phyloP scores from a whole-genome alignment of 30 jellyfish, hydroid and myxozoan genomes.

The Catostylus mosaicus region DNA sequence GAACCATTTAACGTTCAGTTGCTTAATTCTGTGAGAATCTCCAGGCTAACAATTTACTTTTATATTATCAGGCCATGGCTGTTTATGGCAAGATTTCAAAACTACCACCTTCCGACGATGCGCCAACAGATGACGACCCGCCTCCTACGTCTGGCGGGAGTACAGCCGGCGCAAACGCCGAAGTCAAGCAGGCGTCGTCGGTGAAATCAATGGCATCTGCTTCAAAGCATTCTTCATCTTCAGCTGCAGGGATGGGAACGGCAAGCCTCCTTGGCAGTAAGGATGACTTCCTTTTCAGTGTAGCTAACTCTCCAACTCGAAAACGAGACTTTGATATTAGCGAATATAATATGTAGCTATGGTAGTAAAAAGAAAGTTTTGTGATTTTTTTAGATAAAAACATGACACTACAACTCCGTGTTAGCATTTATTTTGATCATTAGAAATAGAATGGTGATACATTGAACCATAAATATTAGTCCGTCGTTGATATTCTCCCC shows the following conservation, averaged over 20 bases:
- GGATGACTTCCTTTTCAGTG: conserved; percentile 61
- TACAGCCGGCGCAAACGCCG: not conserved
- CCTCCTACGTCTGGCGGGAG: conserved; percentile 34
- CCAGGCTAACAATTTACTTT: too few species aligned
- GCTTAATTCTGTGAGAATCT: too few species aligned
- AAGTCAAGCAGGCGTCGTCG: not conserved
- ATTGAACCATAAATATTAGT: too few species aligned
- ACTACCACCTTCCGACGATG: conserved; percentile 30
- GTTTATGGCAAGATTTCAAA: conserved; percentile 75
- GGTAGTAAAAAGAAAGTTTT: not conserved
- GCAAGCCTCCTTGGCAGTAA: conserved; percentile 36
- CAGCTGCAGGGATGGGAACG: conserved; percentile 37
- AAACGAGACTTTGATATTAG: conserved; percentile 69
- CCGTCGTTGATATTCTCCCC: too few species aligned
- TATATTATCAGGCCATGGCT: conserved; percentile 96
- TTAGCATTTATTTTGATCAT: too few species aligned
- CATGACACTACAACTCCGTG: too few species aligned
- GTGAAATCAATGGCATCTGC: conserved; percentile 3
- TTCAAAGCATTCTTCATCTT: conserved; percentile 1
- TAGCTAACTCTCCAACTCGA: conserved; percentile 90
- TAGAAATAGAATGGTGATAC: too few species aligned
- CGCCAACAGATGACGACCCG: conserved; percentile 53
- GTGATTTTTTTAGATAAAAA: not conserved
- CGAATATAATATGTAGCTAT: conserved; percentile 14
- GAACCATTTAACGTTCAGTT: too few species aligned